Conservation (phyloP, 2,888 invertebrate genomes). For the Carterocephalus palaemon region DNA sequence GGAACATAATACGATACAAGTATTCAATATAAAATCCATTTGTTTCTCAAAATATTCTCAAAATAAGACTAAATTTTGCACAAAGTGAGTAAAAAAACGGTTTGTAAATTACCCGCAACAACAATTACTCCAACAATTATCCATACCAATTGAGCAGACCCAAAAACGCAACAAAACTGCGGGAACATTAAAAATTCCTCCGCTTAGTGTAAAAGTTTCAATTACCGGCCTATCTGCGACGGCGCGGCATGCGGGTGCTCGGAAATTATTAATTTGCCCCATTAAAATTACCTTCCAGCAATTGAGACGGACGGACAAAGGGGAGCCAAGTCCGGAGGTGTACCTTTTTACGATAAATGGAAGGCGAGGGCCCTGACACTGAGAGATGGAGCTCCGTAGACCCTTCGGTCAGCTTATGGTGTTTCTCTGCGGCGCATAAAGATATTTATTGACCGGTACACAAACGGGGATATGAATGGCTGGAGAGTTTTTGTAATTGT, state of each 20-base stretch:
- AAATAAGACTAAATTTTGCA: too few relatives aligned
- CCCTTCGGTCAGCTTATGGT: slow-evolving; percentile 20
- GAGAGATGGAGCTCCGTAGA: slow-evolving; percentile 30
- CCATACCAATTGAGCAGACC: not conserved
- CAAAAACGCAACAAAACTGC: slow-evolving; percentile 12
- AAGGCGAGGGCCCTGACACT: slow-evolving; percentile 33
- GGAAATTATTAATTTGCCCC: slow-evolving; percentile 48
- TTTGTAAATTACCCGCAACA: too few relatives aligned
- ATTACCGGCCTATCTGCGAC: slow-evolving; percentile 33
- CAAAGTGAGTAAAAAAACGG: too few relatives aligned
- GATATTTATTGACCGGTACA: slow-evolving; percentile 8
- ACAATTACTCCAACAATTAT: too few relatives aligned
- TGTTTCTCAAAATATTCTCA: too few relatives aligned
- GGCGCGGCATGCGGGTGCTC: slow-evolving; percentile 38
- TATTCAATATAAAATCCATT: too few relatives aligned
- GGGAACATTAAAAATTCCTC: slow-evolving; percentile 35
- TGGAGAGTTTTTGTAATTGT: too few relatives aligned
- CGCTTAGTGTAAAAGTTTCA: slow-evolving; percentile 40
- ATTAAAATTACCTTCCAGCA: slow-evolving; percentile 46
- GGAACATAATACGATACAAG: too few relatives aligned
- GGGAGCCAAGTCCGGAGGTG: slow-evolving; percentile 33
- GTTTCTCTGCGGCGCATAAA: slow-evolving; percentile 6
- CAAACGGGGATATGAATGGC: too few relatives aligned
- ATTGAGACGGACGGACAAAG: slow-evolving; percentile 40
- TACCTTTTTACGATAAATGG: slow-evolving; percentile 37